Evolutionary conservation across 1,140 invertebrate genomes (phyloP), one percentile per base, ranked within the genome.

Genomic region (Babylonia areolata): DNA sequence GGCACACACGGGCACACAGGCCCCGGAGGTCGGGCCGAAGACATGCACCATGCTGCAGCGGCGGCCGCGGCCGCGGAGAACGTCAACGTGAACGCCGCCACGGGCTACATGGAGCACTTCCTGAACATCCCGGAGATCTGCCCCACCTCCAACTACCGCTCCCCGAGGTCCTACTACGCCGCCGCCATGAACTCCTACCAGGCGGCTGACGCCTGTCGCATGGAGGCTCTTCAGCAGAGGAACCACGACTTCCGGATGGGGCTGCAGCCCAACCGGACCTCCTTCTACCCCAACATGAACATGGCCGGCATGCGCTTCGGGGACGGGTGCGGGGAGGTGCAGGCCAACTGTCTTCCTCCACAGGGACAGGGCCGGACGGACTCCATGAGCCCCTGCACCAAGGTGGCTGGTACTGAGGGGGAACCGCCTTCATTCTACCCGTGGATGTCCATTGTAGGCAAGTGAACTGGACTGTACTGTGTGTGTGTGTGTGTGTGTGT

Each of bases 71-170:
- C 90, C 3, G 78, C 78, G 28, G 91, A 91, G 84, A 90, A 91
- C 71, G 85, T 91, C 46, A 90, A 91, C 75, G 90, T 91, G 84
- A 91, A 90, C 79, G 90, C 92, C 86, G 90, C 90, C 86, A 87
- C 90, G 17, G 89, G 90, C 73, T 92, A 93, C 86, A 93, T 93
- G 92, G 92, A 93, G 88, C 92, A 93, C 88, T 93, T 93, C 87
- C 89, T 93, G 37, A 93, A 93, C 83, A 93, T 93, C 84, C 92
- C 92, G n/a, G 92, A 93, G 85, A 93, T 93, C 73, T 93, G 92
- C 89, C 91, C 92, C 35, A 89, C 90, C 37, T 89, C 90, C 42
- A 91, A 91, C 86, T 93, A 92, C 87, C 85, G 92, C 54, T 91
- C 91, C 79, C 91, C 91, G 9, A 84, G 92, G 39, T 88, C 91